phyloP scores from a whole-genome alignment of 2,797 vertebrate species.

The Scolopax rusticola region DNA sequence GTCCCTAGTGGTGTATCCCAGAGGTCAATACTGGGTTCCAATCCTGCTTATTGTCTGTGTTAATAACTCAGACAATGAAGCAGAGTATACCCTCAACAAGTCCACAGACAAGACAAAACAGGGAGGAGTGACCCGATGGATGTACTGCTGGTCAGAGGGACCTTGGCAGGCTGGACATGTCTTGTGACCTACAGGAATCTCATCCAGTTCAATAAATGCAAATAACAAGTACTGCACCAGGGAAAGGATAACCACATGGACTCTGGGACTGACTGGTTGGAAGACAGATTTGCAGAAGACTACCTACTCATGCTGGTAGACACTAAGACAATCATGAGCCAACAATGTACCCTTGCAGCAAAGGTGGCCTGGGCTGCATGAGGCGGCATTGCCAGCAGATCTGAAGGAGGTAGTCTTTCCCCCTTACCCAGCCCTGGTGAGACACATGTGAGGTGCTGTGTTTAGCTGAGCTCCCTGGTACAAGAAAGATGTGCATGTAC shows the following conservation, averaged over 20 bases:
- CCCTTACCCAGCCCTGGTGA: not conserved
- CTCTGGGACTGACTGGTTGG: not conserved
- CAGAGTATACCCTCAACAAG: not conserved
- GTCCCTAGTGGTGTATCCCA: not conserved
- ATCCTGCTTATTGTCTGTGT: not conserved
- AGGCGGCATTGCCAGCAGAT: not conserved
- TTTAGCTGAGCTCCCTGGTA: no score
- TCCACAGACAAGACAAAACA: not conserved
- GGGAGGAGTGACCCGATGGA: not conserved
- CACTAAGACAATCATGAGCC: not conserved
- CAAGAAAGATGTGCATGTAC: rapidly evolving
- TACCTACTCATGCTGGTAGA: not conserved
- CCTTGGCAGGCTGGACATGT: not conserved
- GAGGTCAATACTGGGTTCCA: no score
- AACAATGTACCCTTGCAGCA: not conserved
- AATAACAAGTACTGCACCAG: no score
- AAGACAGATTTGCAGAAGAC: not conserved
- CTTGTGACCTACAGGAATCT: not conserved
- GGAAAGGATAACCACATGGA: not conserved
- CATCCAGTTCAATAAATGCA: not conserved
- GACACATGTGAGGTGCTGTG: not conserved
- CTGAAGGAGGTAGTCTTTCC: no score
- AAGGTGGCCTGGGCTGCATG: not conserved
- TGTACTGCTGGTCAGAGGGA: not conserved
- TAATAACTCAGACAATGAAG: not conserved